These are phyloP conservation scores for Caracal caracal DNA, from an alignment of 2,113 vertebrate genomes.

Conservation along the genomic window DNA sequence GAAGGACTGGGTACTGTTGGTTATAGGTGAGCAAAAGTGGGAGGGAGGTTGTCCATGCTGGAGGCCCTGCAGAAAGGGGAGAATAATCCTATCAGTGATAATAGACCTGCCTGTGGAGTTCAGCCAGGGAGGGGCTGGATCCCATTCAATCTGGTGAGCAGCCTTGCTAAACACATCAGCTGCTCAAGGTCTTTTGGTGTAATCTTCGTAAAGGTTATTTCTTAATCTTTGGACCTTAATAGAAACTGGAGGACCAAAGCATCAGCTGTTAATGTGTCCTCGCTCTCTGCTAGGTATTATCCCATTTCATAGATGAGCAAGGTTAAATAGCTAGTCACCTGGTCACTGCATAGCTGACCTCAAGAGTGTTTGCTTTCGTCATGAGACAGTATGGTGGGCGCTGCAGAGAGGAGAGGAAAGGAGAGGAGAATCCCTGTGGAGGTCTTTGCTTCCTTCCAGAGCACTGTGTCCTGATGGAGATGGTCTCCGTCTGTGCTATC, in stretches of 20 bases:
- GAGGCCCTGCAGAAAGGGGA: neutral
- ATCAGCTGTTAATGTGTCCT: neutral
- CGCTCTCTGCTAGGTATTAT: neutral
- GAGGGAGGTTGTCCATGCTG: neutral
- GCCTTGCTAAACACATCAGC: neutral
- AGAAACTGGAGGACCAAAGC: neutral
- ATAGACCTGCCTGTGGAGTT: neutral
- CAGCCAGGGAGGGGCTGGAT: neutral
- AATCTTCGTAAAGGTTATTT: neutral
- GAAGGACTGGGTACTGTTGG: neutral
- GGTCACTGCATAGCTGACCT: neutral
- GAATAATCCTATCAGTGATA: neutral
- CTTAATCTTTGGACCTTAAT: neutral
- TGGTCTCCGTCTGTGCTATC: neutral
- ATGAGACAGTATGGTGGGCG: neutral
- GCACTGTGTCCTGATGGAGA: neutral
- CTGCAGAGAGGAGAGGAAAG: neutral
- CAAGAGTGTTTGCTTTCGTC: neutral
- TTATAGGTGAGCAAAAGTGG: neutral
- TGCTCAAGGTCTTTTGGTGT: neutral
- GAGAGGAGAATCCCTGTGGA: neutral
- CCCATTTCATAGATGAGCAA: neutral
- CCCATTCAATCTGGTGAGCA: neutral
- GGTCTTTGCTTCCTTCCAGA: neutral
- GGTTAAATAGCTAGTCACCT: neutral